Percentiles rank a stretch among this genome's conserved stretches.
phyloP scores from a whole-genome alignment of 2,113 vertebrate species.

The Coptodon rendalli region DNA sequence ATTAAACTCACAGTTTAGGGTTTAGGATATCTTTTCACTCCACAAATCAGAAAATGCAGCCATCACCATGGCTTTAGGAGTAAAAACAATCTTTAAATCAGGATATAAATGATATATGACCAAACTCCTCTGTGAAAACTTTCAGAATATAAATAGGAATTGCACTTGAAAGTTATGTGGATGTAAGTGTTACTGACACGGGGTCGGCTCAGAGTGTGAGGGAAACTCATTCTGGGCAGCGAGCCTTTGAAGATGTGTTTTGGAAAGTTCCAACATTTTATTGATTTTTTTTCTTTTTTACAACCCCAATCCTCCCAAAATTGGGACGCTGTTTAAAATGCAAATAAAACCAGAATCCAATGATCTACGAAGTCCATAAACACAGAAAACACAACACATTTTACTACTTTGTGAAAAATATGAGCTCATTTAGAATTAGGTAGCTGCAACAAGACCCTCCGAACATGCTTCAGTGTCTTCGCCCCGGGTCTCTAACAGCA shows the following conservation, averaged over 20 bases:
- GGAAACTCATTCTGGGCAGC: not conserved
- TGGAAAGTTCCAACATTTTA: not conserved
- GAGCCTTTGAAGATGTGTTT: not conserved
- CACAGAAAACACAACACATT: not conserved
- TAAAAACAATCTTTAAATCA: not conserved
- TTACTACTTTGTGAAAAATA: not conserved
- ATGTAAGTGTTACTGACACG: not conserved
- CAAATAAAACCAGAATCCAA: not conserved
- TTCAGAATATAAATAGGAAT: not conserved
- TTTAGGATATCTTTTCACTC: not conserved
- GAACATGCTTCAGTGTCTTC: fast-evolving
- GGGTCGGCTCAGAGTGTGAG: not conserved
- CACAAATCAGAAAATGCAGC: not conserved
- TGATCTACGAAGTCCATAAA: not conserved
- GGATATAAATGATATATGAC: not conserved
- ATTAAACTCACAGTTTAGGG: not conserved
- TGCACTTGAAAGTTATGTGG: not conserved
- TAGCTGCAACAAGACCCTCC: not conserved
- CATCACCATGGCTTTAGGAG: fast-evolving
- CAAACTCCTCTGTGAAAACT: not conserved
- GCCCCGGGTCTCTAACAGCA: not conserved
- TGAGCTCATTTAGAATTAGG: not conserved
- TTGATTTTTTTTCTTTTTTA: not conserved
- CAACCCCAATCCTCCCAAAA: not conserved
- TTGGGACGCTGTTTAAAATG: not conserved